phyloP scores from a whole-genome alignment of 2,888 invertebrate genomes.

The Mantis religiosa region DNA sequence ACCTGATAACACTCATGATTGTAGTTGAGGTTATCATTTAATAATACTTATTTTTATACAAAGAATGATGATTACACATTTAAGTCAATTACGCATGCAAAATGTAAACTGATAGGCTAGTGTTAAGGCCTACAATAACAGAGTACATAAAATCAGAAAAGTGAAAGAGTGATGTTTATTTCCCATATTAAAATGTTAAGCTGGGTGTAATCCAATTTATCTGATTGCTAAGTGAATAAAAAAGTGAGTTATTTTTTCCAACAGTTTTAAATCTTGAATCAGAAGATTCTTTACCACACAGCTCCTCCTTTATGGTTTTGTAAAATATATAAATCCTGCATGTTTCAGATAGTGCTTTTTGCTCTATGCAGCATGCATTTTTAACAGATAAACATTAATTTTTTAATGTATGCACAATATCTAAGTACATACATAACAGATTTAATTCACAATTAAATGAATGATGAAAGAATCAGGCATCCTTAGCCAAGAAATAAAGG shows the following conservation, averaged over 20 bases:
- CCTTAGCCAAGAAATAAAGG: not conserved
- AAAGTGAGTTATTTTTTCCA: not conserved
- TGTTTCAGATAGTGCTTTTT: not conserved
- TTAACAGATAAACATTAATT: not conserved
- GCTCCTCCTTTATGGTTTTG: not conserved
- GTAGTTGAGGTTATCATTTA: not conserved
- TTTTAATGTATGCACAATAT: too few species aligned
- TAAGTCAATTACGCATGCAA: not conserved
- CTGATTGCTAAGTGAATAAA: not conserved
- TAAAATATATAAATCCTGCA: not conserved
- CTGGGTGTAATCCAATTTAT: not conserved
- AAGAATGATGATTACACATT: not conserved
- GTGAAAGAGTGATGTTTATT: not conserved
- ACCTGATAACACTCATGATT: not conserved
- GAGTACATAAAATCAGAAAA: not conserved
- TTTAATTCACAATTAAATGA: not conserved
- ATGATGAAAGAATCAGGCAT: not conserved
- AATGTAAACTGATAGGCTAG: not conserved
- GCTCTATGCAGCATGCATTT: not conserved
- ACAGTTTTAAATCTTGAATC: not conserved
- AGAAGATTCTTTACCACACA: not conserved
- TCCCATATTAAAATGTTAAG: not conserved
- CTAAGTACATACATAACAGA: too few species aligned
- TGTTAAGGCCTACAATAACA: not conserved
- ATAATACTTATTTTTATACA: not conserved